Base-by-base conservation (phyloP, 1,140 invertebrate species). In the Metopolophium dirhodum region DNA sequence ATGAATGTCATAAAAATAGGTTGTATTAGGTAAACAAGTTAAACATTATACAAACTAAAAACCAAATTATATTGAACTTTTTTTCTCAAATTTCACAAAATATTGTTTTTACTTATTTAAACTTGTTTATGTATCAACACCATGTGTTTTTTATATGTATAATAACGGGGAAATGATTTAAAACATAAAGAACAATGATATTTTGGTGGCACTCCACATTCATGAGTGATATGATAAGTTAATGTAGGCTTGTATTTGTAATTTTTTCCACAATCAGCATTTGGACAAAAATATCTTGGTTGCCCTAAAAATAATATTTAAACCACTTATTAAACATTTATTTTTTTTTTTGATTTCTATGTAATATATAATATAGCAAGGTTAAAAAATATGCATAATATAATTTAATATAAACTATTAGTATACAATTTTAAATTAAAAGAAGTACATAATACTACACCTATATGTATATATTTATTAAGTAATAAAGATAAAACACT, bases 171-270 rank as follows among this genome's bases (percentile, higher is more conserved):
- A 87, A 93, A 94, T 26, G 61, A 82, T 68, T 94, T 93, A n/a
- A 30, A 23, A 89, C 94, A 94, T 23, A 94, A 90, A 45, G 37
- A 47, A 88, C 94, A 94, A 37, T 93, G 86, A 68, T 94, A 94
- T 77, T 85, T 85, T 22, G 94, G 94, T 35, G 93, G 85, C 54
- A 97, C 96, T 2, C 96, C 96, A 94, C 97, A 97, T 94, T 97
- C 96, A 93, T 96, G 96, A 82, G 95, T 96, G 93, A 96, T 95
- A 94, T 97, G 97, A 45, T 94, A 94, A 20, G 68, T 93, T 45
- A 94, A 82, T 54, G 94, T 94, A n/a, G 95, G 95, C 11, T 94
- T 95, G 22, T 94, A 57, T 82, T 94, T 94, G 87, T 94, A 94
- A n/a, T 83, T 57, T n/a, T 93, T 61, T 57, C 89, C 90, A 68